Evolutionary conservation across 2,113 vertebrate genomes (phyloP).

Genomic region (Dicerorhinus sumatrensis): DNA sequence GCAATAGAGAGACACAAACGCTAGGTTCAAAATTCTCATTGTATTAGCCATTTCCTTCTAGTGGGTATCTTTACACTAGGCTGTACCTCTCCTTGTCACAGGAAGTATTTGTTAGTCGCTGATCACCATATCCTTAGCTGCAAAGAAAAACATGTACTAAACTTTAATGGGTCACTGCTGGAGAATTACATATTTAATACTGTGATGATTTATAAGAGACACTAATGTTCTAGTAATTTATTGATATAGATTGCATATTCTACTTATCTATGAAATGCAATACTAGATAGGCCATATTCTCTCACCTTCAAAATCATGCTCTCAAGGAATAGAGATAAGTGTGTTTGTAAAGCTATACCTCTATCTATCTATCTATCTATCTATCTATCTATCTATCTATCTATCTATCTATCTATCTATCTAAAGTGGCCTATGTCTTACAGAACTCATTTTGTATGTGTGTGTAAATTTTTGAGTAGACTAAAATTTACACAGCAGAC

Average conservation of each 20-base stretch:
- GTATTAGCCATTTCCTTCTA: neutral
- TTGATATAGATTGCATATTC: slow-evolving; percentile 28
- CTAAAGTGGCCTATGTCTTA: slow-evolving; percentile 22
- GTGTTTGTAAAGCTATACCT: slow-evolving; percentile 17
- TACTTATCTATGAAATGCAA: slow-evolving; percentile 60
- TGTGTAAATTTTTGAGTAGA: neutral
- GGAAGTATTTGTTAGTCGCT: neutral
- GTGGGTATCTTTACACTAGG: neutral
- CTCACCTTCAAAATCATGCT: slow-evolving; percentile 64
- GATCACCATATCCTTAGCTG: neutral
- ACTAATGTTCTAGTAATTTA: neutral
- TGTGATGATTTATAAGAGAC: neutral
- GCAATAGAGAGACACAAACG: neutral
- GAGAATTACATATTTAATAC: neutral
- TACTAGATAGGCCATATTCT: neutral
- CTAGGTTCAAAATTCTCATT: neutral
- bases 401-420: slow-evolving; percentile 33
- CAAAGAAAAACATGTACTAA: neutral
- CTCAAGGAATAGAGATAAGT: neutral
- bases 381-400: neutral
- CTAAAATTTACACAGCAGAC: slow-evolving; percentile 33
- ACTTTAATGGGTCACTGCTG: neutral
- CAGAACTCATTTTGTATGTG: neutral
- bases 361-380: slow-evolving; percentile 1
- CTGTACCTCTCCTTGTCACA: neutral